phyloP scores from a whole-genome alignment of 2,113 vertebrate species.

The Phodopus roborovskii region DNA sequence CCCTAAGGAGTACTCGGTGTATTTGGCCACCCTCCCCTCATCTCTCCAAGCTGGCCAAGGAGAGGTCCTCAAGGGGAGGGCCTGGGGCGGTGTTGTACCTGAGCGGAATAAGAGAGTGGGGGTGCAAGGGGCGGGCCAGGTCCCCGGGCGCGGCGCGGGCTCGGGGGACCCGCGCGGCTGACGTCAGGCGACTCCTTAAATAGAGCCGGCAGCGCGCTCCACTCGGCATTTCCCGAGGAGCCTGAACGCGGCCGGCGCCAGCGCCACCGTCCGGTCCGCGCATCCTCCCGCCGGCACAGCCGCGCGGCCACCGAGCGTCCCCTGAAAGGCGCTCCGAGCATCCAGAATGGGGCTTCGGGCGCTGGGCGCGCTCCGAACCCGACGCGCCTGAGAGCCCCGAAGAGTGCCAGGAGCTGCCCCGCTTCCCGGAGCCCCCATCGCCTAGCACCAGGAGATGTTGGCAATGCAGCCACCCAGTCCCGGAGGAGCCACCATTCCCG shows the following conservation, averaged over 20 bases:
- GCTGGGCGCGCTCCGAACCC: slow-evolving; percentile 60
- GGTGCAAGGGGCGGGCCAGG: slow-evolving; percentile 72
- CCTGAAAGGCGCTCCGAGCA: slow-evolving; percentile 36
- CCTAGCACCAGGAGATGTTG: slow-evolving; percentile 42
- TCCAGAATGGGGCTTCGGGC: slow-evolving; percentile 66
- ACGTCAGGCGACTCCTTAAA: slow-evolving; percentile 93
- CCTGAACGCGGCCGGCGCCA: slow-evolving; percentile 44
- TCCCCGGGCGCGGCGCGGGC: slow-evolving; percentile 72
- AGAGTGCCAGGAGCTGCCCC: slow-evolving; percentile 14
- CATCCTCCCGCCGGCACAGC: slow-evolving; percentile 27
- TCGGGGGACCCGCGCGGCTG: slow-evolving; percentile 84
- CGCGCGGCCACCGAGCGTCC: slow-evolving; percentile 17
- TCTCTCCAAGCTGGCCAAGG: not conserved
- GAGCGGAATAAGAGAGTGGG: not conserved
- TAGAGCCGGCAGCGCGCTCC: slow-evolving; percentile 83
- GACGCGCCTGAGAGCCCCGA: not conserved
- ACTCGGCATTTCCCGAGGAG: slow-evolving; percentile 81
- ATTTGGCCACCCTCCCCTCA: not conserved
- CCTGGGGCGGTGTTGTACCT: not conserved
- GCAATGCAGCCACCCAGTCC: slow-evolving; percentile 29
- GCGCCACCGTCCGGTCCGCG: slow-evolving; percentile 73
- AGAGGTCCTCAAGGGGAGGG: not conserved
- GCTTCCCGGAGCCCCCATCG: slow-evolving; percentile 17
- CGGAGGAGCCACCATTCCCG: slow-evolving; percentile 53
- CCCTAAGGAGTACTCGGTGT: not conserved